phyloP scores from a whole-genome alignment of 2,113 vertebrate species.

The Pelobates fuscus region DNA sequence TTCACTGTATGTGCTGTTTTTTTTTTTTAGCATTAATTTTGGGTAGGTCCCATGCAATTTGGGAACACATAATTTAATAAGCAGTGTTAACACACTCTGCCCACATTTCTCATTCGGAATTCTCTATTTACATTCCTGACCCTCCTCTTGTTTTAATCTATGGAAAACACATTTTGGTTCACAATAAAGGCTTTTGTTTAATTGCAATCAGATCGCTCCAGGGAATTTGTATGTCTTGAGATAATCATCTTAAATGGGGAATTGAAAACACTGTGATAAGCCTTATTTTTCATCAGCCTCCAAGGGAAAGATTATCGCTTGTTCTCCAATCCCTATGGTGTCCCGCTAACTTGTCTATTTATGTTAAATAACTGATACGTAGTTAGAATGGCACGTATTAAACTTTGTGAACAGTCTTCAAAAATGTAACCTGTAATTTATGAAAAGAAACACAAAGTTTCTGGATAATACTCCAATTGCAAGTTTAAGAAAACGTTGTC shows the following conservation, averaged over 20 bases:
- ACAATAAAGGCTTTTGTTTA: constrained; percentile 46
- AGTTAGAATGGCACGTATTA: constrained; percentile 24
- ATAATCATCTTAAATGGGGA: constrained; percentile 48
- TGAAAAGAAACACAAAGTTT: not conserved
- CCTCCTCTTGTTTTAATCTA: constrained; percentile 47
- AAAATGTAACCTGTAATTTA: not conserved
- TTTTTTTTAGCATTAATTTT: too few relatives aligned
- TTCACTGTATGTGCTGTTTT: too few relatives aligned
- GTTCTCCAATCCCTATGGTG: constrained; percentile 39
- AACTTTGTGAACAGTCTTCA: constrained; percentile 24
- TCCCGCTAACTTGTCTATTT: constrained; percentile 32
- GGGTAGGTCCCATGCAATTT: not conserved
- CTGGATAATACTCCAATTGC: not conserved
- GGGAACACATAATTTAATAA: not conserved
- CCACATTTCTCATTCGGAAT: constrained; percentile 10
- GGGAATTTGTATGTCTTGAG: constrained; percentile 43
- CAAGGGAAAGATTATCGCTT: constrained; percentile 44
- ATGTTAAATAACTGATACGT: constrained; percentile 39
- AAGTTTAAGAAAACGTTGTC: not conserved
- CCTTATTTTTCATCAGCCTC: constrained; percentile 48
- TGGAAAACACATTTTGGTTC: constrained; percentile 43
- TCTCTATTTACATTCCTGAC: constrained; percentile 32
- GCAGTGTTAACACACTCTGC: not conserved
- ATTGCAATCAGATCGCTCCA: constrained; percentile 46
- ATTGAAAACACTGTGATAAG: constrained; percentile 48